Evolutionary conservation across 2,797 vertebrate genomes (phyloP), one percentile per base, ranked within the genome.

Genomic region (Brachyalestes nurse): DNA sequence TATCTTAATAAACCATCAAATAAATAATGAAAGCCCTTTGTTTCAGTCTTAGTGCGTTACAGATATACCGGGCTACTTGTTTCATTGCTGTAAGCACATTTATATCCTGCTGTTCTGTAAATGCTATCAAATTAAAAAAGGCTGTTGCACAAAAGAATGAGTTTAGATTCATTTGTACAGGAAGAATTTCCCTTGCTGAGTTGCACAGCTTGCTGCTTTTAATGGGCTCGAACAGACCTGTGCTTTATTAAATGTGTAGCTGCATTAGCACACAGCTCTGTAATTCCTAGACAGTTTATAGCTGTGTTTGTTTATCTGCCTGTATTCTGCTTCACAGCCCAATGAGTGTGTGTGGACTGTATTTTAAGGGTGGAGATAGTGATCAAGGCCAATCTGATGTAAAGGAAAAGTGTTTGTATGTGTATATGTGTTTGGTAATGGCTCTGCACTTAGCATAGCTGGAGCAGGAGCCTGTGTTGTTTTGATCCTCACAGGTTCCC

Each of bases 401-500:
- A 40, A 82, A 65, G 28, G 60, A 72, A 47, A 61, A 34, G 71
- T 60, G 71, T 55, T 13, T 55, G 28, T 76, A 65, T 66, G 76
- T 21, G 42, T 45, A 5, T 45, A 10, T 1, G 42, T 45, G 45
- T 47, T 34, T 34, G 5, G 34, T 62, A 13, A 34, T 65, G 19
- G 34, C 25, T 67, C n/a, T n/a, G 10, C 21, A 58, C 21, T 7
- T 58, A 13, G 10, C 49, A 16, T 42, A 34, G 77, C 72, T 82
- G 66, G 77, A 34, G 77, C 72, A 85, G 66, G 77, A 66, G 80
- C 53, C 60, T 45, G 57, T 23, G 45, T 62, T 60, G 67, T 72
- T 85, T 77, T 79, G 77, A 71, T 79, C 64, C 73, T 79, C 55
- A 79, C 75, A 82, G 82, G 67, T 82, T 70, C 69, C 60, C 72